Base-by-base conservation (phyloP, 2,888 invertebrate species). In the Diachrysia chrysitis region DNA sequence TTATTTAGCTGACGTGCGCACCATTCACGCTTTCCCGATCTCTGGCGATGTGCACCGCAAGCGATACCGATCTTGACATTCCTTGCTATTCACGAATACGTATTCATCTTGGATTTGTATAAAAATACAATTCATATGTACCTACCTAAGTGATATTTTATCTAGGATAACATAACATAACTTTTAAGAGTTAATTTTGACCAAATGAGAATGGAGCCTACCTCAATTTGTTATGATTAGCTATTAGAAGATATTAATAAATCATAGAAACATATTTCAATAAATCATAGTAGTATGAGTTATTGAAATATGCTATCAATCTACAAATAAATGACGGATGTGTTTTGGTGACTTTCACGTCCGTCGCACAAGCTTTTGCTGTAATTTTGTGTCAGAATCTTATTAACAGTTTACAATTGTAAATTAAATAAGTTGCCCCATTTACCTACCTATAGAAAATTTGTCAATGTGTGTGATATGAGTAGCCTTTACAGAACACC, bases 11-110 rank as follows among this genome's bases (percentile, higher is more conserved):
- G 76, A 81, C 80, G 78, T 81, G 80, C 74, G 61, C 77, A 71
- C 48, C 80, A 83, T 90, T 91, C 90, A 92, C 92, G 93, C 93
- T 93, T 92, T 93, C 92, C 84, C 85, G 90, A 85, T 81, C 89
- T 71, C 61, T 69, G 71, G 71, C 78, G 69, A 81, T 82, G 73
- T 71, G 59, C 73, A 51, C 48, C 63, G 69, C 78, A 72, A 78
- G 63, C 60, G 59, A 69, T 78, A 60, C 66, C 71, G 51, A 75
- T 78, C 69, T 90, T 88, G 59, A 92, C 91, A 75, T 75, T 76
- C 71, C 59, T 71, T 62, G 23, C 25, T 67, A 66, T 71, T 55
- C n/a, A 69, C 17, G 59, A 42, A 60, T 51, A 32, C 60, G n/a
- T 17, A 23, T 16, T 6, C n/a, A n/a, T n/a, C 42, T 25, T 42